Evolutionary conservation across 2,113 vertebrate species (phyloP).

Genomic region (Heloderma charlesbogerti): DNA sequence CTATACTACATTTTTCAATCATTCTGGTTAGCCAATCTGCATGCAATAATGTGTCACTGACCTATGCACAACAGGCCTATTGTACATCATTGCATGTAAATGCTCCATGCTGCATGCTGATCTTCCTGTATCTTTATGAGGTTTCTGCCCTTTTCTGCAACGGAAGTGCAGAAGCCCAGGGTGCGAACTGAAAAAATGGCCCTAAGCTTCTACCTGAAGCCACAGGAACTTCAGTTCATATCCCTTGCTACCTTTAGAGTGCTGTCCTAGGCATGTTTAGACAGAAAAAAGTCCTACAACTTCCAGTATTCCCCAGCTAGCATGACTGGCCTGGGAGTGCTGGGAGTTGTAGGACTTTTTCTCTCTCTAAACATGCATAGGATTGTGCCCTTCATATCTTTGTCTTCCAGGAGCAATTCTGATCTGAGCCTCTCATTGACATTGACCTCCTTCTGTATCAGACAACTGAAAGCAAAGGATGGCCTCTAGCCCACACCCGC

Average conservation of each 20-base stretch:
- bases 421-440: rapidly evolving
- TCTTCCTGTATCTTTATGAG: not conserved
- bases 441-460: constrained; percentile 14
- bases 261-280: too few species aligned
- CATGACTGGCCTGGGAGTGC: too few species aligned
- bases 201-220: not conserved
- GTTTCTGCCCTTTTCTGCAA: not conserved
- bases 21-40: not conserved
- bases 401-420: not conserved
- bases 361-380: too few species aligned
- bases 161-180: not conserved
- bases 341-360: too few species aligned
- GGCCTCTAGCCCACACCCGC: not conserved
- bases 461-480: constrained; percentile 14
- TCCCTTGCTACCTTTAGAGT: not conserved
- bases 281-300: too few species aligned
- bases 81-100: not conserved
- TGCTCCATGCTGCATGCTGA: not conserved
- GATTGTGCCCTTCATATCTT: not conserved
- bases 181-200: not conserved
- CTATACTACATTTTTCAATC: not conserved
- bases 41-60: not conserved
- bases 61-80: not conserved
- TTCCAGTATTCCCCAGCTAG: too few species aligned
- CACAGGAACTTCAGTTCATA: not conserved